Base-by-base conservation (phyloP, 2,113 vertebrate genomes). In the Poeciliopsis turrubarensis region DNA sequence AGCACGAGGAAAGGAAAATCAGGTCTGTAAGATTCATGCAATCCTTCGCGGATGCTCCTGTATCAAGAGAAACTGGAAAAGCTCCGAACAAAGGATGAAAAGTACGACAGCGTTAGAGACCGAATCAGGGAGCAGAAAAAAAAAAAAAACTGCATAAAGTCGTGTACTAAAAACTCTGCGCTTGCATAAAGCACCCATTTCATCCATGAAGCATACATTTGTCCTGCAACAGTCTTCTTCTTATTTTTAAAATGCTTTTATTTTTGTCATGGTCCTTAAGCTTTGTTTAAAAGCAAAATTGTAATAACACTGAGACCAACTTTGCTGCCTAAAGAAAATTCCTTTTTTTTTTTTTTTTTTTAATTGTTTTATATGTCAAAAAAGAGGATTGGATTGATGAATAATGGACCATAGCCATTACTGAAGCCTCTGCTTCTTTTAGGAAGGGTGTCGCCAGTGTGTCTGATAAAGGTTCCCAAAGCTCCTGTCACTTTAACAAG, bases 301-400 rank as follows among this genome's bases (percentile, higher is more conserved):
- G 91, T 93, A 86, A 89, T 91, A 93, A 92, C 91, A 91, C 89
- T 92, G 91, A 93, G 93, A 94, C 87, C 92, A 94, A 93, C 89
- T 78, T 91, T 93, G 93, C 94, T 93, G 93, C 92, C 93, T 93
- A 92, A 88, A 89, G 82, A 89, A 82, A 83, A 85, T 79, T 88
- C 79, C 92, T 89, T 91, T 81, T 86, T 92, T 90, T 88, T 85
- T 88, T 85, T 73, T 83, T 89, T 34, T 89, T 89, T 80, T 83
- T 79, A 65, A 86, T 85, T 83, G 62, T 90, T 92, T 88, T 92
- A 41, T 82, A 85, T 88, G 80, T 89, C 84, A 84, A 82, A 73
- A 86, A 71, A 73, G 85, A 70, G 80, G 81, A 82, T 85, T 51
- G 63, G 82, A 88, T 70, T 57, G 81, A 80, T 61, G 77, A 86